phyloP scores from a whole-genome alignment of 1,140 invertebrate species.

The Drosophila grimshawi region DNA sequence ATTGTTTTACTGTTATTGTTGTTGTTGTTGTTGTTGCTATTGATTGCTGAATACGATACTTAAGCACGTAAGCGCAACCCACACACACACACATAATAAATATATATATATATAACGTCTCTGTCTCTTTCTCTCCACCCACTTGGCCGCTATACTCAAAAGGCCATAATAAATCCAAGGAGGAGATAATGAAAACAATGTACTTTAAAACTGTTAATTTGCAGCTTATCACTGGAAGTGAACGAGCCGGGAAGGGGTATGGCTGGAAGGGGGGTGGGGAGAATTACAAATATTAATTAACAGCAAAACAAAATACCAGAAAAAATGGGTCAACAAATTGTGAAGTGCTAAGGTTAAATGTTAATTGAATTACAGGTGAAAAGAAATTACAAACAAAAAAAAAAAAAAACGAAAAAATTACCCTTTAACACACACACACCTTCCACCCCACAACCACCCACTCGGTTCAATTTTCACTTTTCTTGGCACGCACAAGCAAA shows the following conservation, averaged over 20 bases:
- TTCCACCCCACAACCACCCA: not conserved
- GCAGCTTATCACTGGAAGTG: constrained; percentile 39
- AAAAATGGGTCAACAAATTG: constrained; percentile 56
- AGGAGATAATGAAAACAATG: constrained; percentile 36
- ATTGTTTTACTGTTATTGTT: not conserved
- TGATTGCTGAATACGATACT: constrained; percentile 44
- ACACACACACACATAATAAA: constrained; percentile 21
- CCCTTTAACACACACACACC: not conserved
- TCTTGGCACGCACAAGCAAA: constrained; percentile 14
- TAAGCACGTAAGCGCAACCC: constrained; percentile 46
- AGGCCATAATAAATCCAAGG: constrained; percentile 9
- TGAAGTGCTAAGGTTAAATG: constrained; percentile 34
- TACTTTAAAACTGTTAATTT: constrained; percentile 46
- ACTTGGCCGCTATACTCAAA: not conserved
- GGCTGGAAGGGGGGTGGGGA: constrained; percentile 10
- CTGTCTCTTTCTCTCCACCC: not conserved
- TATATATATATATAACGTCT: no score
- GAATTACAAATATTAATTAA: constrained; percentile 66
- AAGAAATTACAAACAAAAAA: constrained; percentile 22
- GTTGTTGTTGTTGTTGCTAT: constrained; percentile 13
- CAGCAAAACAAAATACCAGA: constrained; percentile 36
- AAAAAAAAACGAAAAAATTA: constrained; percentile 13
- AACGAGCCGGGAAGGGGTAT: not conserved
- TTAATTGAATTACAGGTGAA: constrained; percentile 65
- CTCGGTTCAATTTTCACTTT: constrained; percentile 52